phyloP scores from a whole-genome alignment of 2,113 vertebrate genomes.

The Apteryx owenii region DNA sequence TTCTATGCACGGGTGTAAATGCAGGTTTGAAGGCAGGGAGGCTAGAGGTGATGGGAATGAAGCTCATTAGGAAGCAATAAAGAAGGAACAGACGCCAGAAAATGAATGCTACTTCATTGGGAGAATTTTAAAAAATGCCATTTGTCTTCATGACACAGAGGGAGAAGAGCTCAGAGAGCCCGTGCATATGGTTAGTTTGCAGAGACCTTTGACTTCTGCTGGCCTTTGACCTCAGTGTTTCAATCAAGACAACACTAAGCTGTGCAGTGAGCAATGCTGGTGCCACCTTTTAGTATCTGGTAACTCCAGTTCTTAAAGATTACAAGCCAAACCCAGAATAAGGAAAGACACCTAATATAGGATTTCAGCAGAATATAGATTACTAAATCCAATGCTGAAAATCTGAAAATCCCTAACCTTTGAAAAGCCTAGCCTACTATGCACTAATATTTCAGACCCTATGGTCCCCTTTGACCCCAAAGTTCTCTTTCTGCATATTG shows the following conservation, averaged over 20 bases:
- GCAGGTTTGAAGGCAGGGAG: slow-evolving; percentile 21
- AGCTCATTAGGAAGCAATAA: slow-evolving; percentile 76
- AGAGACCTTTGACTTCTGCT: slow-evolving; percentile 64
- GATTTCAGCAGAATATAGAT: background rate
- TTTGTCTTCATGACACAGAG: slow-evolving; percentile 78
- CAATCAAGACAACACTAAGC: slow-evolving; percentile 52
- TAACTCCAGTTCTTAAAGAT: background rate
- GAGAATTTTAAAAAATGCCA: slow-evolving; percentile 60
- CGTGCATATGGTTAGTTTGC: slow-evolving; percentile 42
- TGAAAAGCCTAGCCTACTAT: background rate
- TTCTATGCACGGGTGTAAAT: background rate
- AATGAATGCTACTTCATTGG: slow-evolving; percentile 51
- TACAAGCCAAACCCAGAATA: background rate
- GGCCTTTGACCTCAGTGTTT: slow-evolving; percentile 70
- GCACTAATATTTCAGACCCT: background rate
- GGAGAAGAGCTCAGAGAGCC: slow-evolving; percentile 43
- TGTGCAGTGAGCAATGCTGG: background rate
- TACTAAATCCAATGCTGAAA: background rate
- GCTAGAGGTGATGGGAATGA: slow-evolving; percentile 35
- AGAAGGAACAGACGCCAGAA: slow-evolving; percentile 36
- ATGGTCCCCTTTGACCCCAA: background rate
- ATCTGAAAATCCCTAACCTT: background rate
- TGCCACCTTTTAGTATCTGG: background rate
- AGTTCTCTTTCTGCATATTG: background rate
- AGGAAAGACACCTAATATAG: background rate